Evolutionary conservation across 2,113 vertebrate genomes (phyloP), one percentile per base, ranked within the genome.

Genomic region (Notechis scutatus): DNA sequence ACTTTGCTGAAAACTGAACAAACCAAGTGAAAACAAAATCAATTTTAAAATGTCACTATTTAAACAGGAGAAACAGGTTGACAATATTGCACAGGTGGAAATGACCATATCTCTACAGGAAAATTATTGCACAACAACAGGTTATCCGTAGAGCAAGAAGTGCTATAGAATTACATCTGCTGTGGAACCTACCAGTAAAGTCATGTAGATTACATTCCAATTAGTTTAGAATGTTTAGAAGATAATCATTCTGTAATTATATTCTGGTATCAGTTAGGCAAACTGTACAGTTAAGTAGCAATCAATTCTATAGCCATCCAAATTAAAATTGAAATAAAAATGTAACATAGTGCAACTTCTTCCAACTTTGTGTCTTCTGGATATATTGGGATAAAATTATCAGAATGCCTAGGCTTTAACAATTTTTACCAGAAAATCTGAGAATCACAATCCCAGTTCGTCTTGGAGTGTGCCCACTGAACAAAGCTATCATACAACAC

Each of bases 211-310:
- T 97, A 95, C 94, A 95, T 94, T 91, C 93, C 96, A 96, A 96
- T 96, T 96, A 96, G 92, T 91, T 95, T 93, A 94, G 92, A 94
- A 96, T 96, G 61, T 92, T 92, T 92, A 94, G 94, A 96, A 96
- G 92, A 94, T 95, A 96, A 97, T 97, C 96, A 96, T 96, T 96
- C 90, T 90, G 95, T 96, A 96, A 96, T 97, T 24, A 59, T 59
- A 59, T 59, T 59, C 94, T 95, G 86, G 85, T 93, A 55, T 96
- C 93, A 94, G 94, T 93, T 95, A 96, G 90, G 90, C 81, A 94
- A 95, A 96, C 94, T 54, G 95, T 94, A 95, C 94, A 94, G 95
- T 95, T 97, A 94, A 96, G 95, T 93, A 95, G 52, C 92, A 96
- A 93, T 94, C 92, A 95, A 92, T 92, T 93, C 42, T 95, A 69